Evolutionary conservation across 2,888 invertebrate species (phyloP).

Genomic region (Rotaria socialis): DNA sequence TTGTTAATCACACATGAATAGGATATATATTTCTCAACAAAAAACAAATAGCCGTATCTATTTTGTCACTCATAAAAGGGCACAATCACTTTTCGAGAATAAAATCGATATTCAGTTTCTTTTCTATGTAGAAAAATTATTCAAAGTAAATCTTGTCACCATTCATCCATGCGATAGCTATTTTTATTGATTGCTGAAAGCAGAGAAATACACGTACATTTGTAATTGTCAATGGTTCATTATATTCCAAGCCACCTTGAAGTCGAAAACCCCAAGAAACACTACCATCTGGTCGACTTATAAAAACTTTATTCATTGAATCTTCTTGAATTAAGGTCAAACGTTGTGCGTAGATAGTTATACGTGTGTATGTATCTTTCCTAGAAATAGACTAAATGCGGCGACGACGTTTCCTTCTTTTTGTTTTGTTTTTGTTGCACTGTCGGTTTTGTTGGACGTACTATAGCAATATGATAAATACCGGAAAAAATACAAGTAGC

Average conservation of each 20-base stretch:
- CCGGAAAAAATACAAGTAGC: not conserved
- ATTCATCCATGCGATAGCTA: too few relatives aligned
- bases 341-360: not conserved
- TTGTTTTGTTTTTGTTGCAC: not conserved
- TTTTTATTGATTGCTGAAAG: not conserved
- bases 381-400: not conserved
- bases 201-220: slow-evolving; percentile 52
- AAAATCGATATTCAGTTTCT: too few relatives aligned
- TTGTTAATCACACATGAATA: not conserved
- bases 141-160: too few relatives aligned
- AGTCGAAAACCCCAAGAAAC: slow-evolving; percentile 60
- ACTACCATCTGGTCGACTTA: slow-evolving; percentile 56
- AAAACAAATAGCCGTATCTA: not conserved
- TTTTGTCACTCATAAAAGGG: not conserved
- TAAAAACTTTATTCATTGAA: slow-evolving; percentile 50
- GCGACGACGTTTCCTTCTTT: not conserved
- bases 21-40: too few relatives aligned
- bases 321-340: not conserved
- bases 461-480: not conserved
- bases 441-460: not conserved
- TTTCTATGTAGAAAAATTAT: too few relatives aligned
- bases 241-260: slow-evolving; percentile 58
- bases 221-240: slow-evolving; percentile 55
- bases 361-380: not conserved
- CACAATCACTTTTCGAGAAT: too few relatives aligned